Conservation (phyloP, 2,888 invertebrate genomes). For the Diaphora mendica region DNA sequence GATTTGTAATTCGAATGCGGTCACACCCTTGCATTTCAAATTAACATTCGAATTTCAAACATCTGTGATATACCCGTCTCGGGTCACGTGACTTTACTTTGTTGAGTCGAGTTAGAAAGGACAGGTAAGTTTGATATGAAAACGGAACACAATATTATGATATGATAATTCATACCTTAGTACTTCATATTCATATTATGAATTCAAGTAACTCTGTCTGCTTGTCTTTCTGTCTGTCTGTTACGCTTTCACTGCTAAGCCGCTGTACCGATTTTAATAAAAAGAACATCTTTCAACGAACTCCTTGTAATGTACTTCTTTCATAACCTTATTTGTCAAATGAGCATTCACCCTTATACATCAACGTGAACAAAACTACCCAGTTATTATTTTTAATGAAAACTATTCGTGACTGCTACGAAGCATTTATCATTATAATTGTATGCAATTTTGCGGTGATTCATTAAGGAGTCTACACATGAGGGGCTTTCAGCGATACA, state of each 20-base stretch:
- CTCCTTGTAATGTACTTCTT: not conserved
- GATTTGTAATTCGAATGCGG: conserved; percentile 62
- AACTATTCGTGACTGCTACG: conserved; percentile 47
- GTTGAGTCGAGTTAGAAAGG: conserved; percentile 23
- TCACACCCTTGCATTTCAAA: conserved; percentile 76
- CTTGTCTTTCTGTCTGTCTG: too few species aligned
- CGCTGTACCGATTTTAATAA: not conserved
- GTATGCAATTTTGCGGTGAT: conserved; percentile 72
- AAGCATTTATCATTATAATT: conserved; percentile 63
- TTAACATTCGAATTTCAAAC: conserved; percentile 69
- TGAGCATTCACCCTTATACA: conserved; percentile 6
- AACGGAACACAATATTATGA: too few species aligned
- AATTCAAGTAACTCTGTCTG: too few species aligned
- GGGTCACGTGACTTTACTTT: conserved; percentile 57
- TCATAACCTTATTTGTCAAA: conserved; percentile 22
- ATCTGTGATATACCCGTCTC: conserved; percentile 68
- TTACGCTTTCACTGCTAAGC: too few species aligned
- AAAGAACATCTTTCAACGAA: not conserved
- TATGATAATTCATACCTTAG: not conserved
- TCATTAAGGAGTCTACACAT: conserved; percentile 77
- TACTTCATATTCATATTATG: too few species aligned
- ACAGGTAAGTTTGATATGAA: conserved; percentile 13
- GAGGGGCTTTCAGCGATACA: conserved; percentile 78
- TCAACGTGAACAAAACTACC: conserved; percentile 16
- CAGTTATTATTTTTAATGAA: conserved; percentile 26